Evolutionary conservation across 1,140 invertebrate species (phyloP).

Genomic region (Daktulosphaira vitifoliae): DNA sequence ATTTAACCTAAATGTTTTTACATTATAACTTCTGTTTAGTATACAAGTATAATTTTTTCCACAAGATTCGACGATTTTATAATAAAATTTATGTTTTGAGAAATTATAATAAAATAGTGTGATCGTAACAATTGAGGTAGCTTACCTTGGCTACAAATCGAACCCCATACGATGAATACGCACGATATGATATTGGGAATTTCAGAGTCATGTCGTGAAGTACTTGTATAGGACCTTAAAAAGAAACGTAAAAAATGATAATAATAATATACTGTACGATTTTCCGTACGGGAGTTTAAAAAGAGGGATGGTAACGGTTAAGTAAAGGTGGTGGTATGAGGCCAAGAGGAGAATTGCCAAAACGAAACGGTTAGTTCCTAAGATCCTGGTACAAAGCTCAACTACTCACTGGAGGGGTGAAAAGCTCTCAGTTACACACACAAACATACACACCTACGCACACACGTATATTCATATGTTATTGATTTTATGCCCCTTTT

Average conservation of each 20-base stretch:
- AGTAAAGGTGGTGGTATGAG: neutral
- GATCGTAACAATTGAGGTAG: no score
- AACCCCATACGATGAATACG: constrained; percentile 19
- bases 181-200: neutral
- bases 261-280: neutral
- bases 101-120: no score
- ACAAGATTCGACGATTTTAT: no score
- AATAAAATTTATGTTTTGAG: no score
- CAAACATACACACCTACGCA: neutral
- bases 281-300: neutral
- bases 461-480: neutral
- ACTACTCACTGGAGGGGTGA: constrained; percentile 4
- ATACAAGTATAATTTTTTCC: no score
- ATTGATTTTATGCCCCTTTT: constrained; percentile 12
- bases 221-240: neutral
- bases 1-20: no score
- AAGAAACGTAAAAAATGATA: neutral
- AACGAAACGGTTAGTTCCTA: neutral
- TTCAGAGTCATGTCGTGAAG: neutral
- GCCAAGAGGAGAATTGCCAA: neutral
- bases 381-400: constrained; percentile 21
- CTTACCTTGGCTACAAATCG: constrained; percentile 23
- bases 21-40: no score
- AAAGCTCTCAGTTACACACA: constrained; percentile 2
- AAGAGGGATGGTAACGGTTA: neutral